A percentile compares a stretch with the other conserved stretches of the same genome.
These are phyloP conservation scores for Amblyopsis rosae DNA, from an alignment of 2,113 vertebrate species.

Conservation along the genomic window DNA sequence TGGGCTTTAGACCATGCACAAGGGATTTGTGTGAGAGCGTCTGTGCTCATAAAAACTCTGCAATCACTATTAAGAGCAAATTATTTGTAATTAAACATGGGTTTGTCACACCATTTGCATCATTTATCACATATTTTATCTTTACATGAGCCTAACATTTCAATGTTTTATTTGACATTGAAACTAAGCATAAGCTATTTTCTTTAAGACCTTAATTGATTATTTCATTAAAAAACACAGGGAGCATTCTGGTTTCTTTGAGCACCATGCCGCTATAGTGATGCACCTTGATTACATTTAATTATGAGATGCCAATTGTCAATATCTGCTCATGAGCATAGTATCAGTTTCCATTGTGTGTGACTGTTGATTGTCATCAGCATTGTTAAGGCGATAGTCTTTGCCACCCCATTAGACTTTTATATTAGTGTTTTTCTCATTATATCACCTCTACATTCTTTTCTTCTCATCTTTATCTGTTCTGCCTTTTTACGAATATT, in stretches of 20 bases:
- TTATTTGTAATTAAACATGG: neutral
- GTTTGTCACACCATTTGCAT: constrained; percentile 3
- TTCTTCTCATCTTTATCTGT: neutral
- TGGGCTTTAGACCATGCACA: neutral
- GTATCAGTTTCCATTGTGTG: too few relatives aligned
- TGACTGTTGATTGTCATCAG: too few relatives aligned
- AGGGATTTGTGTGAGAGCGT: neutral
- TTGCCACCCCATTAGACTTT: too few relatives aligned
- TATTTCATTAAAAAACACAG: neutral
- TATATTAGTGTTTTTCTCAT: neutral
- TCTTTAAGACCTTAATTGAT: neutral
- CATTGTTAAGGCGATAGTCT: too few relatives aligned
- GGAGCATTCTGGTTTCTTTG: too few relatives aligned
- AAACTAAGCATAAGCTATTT: neutral
- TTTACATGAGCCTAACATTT: neutral
- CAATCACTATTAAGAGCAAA: neutral
- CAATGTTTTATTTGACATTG: neutral
- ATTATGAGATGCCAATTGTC: too few relatives aligned
- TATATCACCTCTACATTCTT: neutral
- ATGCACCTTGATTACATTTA: too few relatives aligned
- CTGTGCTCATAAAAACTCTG: neutral
- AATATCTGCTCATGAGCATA: too few relatives aligned
- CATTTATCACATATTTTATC: neutral
- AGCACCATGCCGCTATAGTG: too few relatives aligned
- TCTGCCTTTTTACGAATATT: neutral